Evolutionary conservation across 1,140 invertebrate genomes (phyloP).

Genomic region (Argopecten irradians): DNA sequence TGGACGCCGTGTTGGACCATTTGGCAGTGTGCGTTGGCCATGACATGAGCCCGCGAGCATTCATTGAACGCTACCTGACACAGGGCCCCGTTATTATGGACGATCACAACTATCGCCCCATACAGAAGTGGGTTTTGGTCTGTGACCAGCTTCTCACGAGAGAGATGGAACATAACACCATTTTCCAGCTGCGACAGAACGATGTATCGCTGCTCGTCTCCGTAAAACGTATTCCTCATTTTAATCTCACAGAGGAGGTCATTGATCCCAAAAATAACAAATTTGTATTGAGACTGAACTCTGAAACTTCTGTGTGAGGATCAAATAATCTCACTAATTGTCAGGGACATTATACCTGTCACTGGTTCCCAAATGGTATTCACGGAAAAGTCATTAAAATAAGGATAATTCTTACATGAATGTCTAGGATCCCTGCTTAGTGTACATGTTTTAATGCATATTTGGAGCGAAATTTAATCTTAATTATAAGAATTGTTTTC

Average conservation of each 20-base stretch:
- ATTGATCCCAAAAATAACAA: constrained; percentile 97
- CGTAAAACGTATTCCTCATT: constrained; percentile 91
- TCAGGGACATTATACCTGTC: too few relatives aligned
- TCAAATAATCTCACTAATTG: neutral
- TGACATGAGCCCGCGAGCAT: constrained; percentile 94
- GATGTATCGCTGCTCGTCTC: constrained; percentile 94
- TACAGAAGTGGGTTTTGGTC: constrained; percentile 91
- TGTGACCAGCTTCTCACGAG: constrained; percentile 93
- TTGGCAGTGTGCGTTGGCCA: constrained; percentile 93
- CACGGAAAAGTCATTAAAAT: too few relatives aligned
- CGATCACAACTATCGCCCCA: constrained; percentile 65
- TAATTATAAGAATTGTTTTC: too few relatives aligned
- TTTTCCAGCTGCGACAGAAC: constrained; percentile 94
- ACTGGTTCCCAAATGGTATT: too few relatives aligned
- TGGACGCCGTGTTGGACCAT: constrained; percentile 92
- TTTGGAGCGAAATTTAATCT: too few relatives aligned
- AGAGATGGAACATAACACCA: constrained; percentile 85
- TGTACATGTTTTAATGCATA: too few relatives aligned
- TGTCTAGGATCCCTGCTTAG: too few relatives aligned
- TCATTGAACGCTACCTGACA: constrained; percentile 84
- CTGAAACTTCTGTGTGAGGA: constrained; percentile 93
- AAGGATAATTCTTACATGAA: too few relatives aligned
- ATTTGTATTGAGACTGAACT: constrained; percentile 95
- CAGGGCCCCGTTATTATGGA: constrained; percentile 78
- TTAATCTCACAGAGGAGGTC: constrained; percentile 94